Evolutionary conservation across 2,888 invertebrate species (phyloP), one percentile per base, ranked within the genome.

Genomic region (Apantesis nais): DNA sequence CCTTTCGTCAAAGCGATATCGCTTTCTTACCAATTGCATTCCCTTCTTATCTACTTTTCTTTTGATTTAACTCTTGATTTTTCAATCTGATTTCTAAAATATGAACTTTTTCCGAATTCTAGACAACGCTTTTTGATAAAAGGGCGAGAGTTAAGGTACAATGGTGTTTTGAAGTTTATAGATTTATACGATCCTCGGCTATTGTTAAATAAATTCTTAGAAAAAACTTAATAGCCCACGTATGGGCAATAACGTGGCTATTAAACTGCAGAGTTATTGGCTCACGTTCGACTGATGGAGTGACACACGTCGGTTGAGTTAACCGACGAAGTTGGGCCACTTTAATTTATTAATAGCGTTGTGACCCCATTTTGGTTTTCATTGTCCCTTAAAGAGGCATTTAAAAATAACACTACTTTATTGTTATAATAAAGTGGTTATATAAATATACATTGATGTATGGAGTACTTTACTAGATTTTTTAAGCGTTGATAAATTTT

Each of bases 281-380:
- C 71, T 80, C 80, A 82, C 80, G 82, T 80, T 78, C 60, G 39
- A 61, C 68, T 79, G 81, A 79, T 81, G 66, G 81, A 79, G 71
- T 74, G 68, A 52, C 64, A 67, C 68, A 70, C 78, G 78, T 74
- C 66, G 72, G 68, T 78, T 76, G 70, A 71, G 61, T 48, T 66
- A 31, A 63, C 31, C 39, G 25, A 58, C 25, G 52, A 19, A 39
- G n/a, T 48, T n/a, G 14, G 31, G 4, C 16, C 44, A 31, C 22
- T 63, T 44, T 12, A 11, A 44, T 63, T 31, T 63, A 63, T 63
- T 12, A 31, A 63, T 29, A 29, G 19, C 3, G 2, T 41, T 5
- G 29, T 63, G 29, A 31, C 11, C 29, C 16, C 16, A 63, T 63
- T 44, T 44, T 5, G 22, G 1, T 29, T 22, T 22, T 16, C 25